phyloP scores from a whole-genome alignment of 2,888 invertebrate genomes.

The Horisme vitalbata region DNA sequence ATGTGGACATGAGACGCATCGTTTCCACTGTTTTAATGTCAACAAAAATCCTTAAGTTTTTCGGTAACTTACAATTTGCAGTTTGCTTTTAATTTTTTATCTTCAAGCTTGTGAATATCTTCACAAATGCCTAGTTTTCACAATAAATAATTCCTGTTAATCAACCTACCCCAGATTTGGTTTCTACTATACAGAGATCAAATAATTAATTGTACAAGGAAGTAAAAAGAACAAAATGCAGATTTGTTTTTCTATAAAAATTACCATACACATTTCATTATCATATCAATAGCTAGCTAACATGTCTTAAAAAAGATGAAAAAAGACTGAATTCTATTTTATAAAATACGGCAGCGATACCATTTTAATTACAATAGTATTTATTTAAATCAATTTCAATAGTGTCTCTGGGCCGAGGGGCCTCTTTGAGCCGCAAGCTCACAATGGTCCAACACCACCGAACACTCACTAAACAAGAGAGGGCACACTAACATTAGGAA shows the following conservation, averaged over 20 bases:
- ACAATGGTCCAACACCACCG: conserved; percentile 65
- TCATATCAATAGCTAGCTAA: conserved; percentile 79
- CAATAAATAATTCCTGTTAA: conserved; percentile 53
- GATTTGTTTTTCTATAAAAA: conserved; percentile 77
- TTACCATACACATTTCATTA: conserved; percentile 78
- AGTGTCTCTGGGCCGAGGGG: conserved; percentile 73
- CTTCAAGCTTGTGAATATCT: background rate
- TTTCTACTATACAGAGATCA: conserved; percentile 75
- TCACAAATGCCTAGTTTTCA: conserved; percentile 29
- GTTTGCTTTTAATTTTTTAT: conserved; percentile 32
- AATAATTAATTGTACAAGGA: conserved; percentile 56
- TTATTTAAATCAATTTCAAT: conserved; percentile 81
- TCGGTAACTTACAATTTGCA: conserved; percentile 63
- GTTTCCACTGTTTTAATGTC: conserved; percentile 42
- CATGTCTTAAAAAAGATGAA: conserved; percentile 82
- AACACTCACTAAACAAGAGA: conserved; percentile 79
- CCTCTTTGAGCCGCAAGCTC: conserved; percentile 37
- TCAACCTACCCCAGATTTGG: conserved; percentile 60
- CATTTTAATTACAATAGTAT: conserved; percentile 80
- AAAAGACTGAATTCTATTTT: conserved; percentile 79
- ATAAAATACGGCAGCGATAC: conserved; percentile 81
- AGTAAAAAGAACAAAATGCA: conserved; percentile 67
- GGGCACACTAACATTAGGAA: conserved; percentile 88
- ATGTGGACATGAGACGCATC: conserved; percentile 49
- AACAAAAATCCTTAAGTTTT: conserved; percentile 33